Percentiles rank a stretch among this genome's conserved stretches.
Conservation (phyloP, 2,797 vertebrate genomes). For the Coregonus suidteri region DNA sequence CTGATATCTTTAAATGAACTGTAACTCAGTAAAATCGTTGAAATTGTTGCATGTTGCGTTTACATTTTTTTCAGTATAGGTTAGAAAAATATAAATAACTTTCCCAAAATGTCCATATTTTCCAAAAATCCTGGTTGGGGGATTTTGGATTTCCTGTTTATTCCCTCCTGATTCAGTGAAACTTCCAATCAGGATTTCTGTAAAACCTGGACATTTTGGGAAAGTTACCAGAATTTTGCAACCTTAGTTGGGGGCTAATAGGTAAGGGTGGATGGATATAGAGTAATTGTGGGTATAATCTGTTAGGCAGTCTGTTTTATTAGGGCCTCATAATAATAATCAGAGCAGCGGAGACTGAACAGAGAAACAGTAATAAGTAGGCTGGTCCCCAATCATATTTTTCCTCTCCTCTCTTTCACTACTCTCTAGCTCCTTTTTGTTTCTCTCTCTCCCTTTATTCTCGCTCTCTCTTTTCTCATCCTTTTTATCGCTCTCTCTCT, state of each 20-base stretch:
- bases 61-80: no score
- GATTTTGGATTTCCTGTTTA: not conserved
- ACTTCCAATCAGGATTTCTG: not conserved
- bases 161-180: not conserved
- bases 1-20: no score
- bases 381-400: constrained; percentile 60
- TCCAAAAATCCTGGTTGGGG: not conserved
- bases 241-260: no score
- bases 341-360: no score
- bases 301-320: constrained; percentile 56
- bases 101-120: no score
- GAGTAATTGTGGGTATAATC: constrained; percentile 48
- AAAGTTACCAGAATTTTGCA: no score
- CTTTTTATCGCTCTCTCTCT: constrained; percentile 48
- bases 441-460: constrained; percentile 36
- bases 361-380: constrained; percentile 62
- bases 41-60: no score
- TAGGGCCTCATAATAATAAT: constrained; percentile 17
- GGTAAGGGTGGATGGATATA: not conserved
- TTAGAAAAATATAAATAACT: no score
- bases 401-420: constrained; percentile 24
- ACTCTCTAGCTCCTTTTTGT: no score
- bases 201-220: not conserved
- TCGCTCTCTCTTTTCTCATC: constrained; percentile 37
- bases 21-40: no score